Conservation (phyloP, 2,888 invertebrate species). For the Cryptops parisi region DNA sequence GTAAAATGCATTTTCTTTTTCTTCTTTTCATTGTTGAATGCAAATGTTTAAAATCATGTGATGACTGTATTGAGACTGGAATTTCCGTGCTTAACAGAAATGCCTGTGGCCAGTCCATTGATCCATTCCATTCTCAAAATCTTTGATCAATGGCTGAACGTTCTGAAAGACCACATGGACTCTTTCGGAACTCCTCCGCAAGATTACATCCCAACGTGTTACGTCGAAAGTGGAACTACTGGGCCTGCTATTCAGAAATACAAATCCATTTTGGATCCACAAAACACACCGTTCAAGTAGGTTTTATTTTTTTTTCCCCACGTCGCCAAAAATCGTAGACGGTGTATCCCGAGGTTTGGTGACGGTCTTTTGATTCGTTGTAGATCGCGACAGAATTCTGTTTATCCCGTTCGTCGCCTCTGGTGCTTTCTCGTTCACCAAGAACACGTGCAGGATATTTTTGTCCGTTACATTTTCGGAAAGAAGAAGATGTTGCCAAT, state of each 20-base stretch:
- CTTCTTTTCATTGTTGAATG: not conserved
- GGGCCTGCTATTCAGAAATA: conserved; percentile 80
- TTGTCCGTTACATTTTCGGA: conserved; percentile 88
- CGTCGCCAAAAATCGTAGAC: too few relatives aligned
- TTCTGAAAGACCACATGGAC: conserved; percentile 59
- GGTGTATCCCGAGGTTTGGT: too few relatives aligned
- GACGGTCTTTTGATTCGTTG: not conserved
- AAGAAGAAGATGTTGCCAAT: conserved; percentile 32
- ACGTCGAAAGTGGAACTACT: conserved; percentile 50
- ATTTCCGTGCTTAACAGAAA: conserved; percentile 53
- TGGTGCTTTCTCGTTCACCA: conserved; percentile 91
- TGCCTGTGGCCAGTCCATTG: conserved; percentile 85
- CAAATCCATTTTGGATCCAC: conserved; percentile 73
- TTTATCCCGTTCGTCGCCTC: conserved; percentile 45
- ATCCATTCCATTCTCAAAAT: conserved; percentile 77
- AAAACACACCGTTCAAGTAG: conserved; percentile 85
- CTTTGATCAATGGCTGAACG: conserved; percentile 77
- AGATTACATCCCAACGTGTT: conserved; percentile 82
- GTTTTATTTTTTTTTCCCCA: conserved; percentile 27
- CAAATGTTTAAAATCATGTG: too few relatives aligned
- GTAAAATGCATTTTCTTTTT: conserved; percentile 33
- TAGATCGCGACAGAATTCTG: conserved; percentile 21
- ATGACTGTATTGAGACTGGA: too few relatives aligned
- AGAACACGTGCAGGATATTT: conserved; percentile 82
- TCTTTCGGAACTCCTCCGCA: conserved; percentile 58